A percentile compares a stretch with the other conserved stretches of the same genome.
Evolutionary conservation across 1,140 invertebrate genomes (phyloP).

Genomic region (Anadara kagoshimensis): DNA sequence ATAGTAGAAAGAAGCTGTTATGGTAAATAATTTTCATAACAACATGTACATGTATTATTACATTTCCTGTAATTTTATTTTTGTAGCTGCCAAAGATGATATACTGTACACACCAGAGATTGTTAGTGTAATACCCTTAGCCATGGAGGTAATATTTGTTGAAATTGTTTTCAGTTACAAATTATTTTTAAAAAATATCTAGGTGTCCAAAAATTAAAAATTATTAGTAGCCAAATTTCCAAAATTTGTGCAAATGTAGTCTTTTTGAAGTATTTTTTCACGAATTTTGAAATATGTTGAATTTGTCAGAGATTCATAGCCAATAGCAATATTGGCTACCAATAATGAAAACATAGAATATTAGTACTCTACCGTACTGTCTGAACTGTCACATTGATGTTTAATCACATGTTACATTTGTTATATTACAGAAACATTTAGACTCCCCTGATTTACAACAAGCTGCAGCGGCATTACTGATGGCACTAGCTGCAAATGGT

Average conservation of each 20-base stretch:
- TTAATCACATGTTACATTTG: background rate
- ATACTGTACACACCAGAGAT: constrained; percentile 62
- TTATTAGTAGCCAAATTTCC: no score
- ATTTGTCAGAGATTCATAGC: no score
- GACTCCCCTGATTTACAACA: constrained; percentile 59
- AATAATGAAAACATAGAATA: no score
- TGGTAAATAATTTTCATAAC: no score
- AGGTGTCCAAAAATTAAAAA: background rate
- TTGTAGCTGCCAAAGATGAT: constrained; percentile 62
- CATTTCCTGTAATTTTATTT: constrained; percentile 22
- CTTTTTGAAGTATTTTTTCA: background rate
- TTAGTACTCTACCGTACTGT: no score
- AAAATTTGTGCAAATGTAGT: no score
- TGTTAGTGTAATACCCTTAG: constrained; percentile 53
- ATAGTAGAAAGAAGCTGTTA: no score
- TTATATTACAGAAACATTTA: constrained; percentile 50
- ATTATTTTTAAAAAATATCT: background rate
- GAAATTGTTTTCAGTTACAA: background rate
- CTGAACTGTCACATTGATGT: background rate
- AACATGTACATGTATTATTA: constrained; percentile 1
- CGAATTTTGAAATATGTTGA: no score
- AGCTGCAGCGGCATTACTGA: constrained; percentile 55
- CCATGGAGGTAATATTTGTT: constrained; percentile 62
- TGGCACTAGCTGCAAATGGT: constrained; percentile 68
- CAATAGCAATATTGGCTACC: no score